Percentiles rank a stretch among this genome's conserved stretches.
These are phyloP conservation scores for Drosophila punjabiensis DNA, from an alignment of 1,140 invertebrate species.

Conservation along the genomic window DNA sequence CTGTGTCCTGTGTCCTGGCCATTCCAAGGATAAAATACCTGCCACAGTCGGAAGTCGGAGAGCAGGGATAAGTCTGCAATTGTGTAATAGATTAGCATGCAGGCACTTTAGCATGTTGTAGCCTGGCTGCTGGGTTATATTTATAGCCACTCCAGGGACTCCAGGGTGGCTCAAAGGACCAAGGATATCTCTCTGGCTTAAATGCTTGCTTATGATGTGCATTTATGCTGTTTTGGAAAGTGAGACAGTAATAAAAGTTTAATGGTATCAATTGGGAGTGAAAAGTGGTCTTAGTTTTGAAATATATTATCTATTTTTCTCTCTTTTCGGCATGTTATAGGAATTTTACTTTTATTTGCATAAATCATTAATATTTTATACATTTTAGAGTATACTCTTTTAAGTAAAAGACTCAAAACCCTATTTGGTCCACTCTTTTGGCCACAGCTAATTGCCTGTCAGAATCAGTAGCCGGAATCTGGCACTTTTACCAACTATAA, in stretches of 20 bases:
- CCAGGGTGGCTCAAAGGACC: conserved; percentile 9
- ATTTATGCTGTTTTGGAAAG: conserved; percentile 7
- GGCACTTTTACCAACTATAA: background rate
- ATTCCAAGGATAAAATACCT: conserved; percentile 35
- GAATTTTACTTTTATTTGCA: background rate
- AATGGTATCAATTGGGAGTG: background rate
- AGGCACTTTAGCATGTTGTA: conserved; percentile 24
- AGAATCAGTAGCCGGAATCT: conserved; percentile 11
- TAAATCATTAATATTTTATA: background rate
- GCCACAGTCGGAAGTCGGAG: conserved; percentile 12
- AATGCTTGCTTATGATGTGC: background rate
- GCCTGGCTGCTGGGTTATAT: conserved; percentile 11
- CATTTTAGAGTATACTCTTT: background rate
- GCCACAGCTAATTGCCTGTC: conserved; percentile 21
- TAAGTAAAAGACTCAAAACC: background rate
- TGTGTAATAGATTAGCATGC: conserved; percentile 46
- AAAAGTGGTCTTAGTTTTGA: background rate
- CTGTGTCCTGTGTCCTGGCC: conserved; percentile 5
- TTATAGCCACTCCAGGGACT: conserved; percentile 7
- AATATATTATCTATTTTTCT: background rate
- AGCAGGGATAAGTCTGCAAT: conserved; percentile 23
- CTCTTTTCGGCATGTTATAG: background rate
- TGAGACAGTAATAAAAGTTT: conserved; percentile 4
- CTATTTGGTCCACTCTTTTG: background rate
- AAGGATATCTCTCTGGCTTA: background rate